Evolutionary conservation across 2,797 vertebrate genomes (phyloP).

Genomic region (Anisognathus igniventris): DNA sequence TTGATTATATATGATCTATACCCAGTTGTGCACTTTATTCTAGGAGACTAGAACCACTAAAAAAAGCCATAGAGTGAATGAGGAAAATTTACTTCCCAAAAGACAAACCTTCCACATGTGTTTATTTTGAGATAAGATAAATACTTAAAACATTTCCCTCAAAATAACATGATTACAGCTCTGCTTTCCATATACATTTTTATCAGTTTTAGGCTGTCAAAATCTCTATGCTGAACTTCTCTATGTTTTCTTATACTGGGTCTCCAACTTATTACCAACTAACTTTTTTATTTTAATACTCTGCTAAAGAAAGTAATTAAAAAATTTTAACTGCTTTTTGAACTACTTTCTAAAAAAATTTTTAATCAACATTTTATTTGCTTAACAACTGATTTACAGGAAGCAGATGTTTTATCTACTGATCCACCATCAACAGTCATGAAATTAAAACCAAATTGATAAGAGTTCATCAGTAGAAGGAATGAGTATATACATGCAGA

Average conservation of each 20-base stretch:
- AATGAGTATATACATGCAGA: not conserved
- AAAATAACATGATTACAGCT: not conserved
- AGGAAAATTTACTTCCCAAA: not conserved
- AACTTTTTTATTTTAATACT: not conserved
- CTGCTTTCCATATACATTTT: not conserved
- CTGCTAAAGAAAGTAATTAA: not conserved
- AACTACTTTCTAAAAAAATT: not conserved
- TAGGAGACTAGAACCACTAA: not conserved
- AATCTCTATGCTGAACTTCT: not conserved
- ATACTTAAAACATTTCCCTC: not conserved
- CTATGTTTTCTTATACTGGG: not conserved
- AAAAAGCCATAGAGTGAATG: accelerated
- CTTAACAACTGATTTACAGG: not conserved
- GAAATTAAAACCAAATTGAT: not conserved
- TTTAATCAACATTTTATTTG: not conserved
- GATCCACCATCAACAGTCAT: not conserved
- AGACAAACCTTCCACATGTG: not conserved
- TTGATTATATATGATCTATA: not conserved
- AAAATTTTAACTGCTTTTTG: not conserved
- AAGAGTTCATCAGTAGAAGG: not conserved
- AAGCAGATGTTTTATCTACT: not conserved
- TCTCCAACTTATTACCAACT: not conserved
- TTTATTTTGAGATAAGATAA: not conserved
- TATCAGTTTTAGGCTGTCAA: not conserved
- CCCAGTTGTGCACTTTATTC: not conserved